Percentiles rank a stretch among this genome's conserved stretches.
phyloP scores from a whole-genome alignment of 2,797 vertebrate species.

The Hozukius guyotensis region DNA sequence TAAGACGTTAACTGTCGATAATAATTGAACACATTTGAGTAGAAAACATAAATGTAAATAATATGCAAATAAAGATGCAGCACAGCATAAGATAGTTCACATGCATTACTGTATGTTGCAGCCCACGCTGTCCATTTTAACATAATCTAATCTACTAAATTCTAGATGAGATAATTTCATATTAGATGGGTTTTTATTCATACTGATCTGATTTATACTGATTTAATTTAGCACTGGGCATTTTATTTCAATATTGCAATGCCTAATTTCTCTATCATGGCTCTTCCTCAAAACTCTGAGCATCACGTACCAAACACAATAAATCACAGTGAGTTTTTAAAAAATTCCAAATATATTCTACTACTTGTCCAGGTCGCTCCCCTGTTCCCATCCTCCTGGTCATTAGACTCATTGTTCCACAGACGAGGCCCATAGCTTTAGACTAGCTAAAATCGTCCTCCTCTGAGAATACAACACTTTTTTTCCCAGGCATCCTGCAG shows the following conservation, averaged over 20 bases:
- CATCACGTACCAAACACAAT: conserved; percentile 1
- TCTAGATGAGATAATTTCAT: neutral
- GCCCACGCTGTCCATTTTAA: neutral
- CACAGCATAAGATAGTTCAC: neutral
- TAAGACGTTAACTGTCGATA: neutral
- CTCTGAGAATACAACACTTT: conserved; percentile 65
- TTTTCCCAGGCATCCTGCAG: conserved; percentile 74
- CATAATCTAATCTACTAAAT: neutral
- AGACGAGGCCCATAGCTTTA: conserved; percentile 52
- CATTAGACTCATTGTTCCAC: conserved; percentile 64
- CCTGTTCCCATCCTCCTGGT: conserved; percentile 52
- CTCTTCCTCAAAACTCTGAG: neutral
- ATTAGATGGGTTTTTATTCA: neutral
- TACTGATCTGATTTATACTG: neutral
- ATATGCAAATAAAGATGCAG: neutral
- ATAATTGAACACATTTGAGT: neutral
- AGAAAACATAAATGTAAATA: neutral
- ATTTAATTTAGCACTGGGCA: neutral
- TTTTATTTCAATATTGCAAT: neutral
- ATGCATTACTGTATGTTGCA: neutral
- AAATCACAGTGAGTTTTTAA: conserved; percentile 24
- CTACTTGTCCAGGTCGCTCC: conserved; percentile 40
- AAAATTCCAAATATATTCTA: conserved; percentile 32
- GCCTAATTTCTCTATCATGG: neutral
- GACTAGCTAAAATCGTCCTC: conserved; percentile 74